Conservation (phyloP, 2,888 invertebrate species). For the Eubasilissa splendida region DNA sequence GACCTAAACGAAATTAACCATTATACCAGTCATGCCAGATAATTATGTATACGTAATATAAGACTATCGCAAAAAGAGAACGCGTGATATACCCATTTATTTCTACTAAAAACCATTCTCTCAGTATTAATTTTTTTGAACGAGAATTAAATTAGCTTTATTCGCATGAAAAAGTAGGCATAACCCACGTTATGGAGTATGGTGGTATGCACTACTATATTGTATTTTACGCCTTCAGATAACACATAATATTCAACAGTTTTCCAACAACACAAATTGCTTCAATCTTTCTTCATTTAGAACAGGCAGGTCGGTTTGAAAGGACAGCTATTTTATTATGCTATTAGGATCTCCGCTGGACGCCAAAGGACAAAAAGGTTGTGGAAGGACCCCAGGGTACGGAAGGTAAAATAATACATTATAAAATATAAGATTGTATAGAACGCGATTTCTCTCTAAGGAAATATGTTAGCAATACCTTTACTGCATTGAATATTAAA, state of each 20-base stretch:
- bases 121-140: too few species aligned
- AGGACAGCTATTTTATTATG: constrained; percentile 57
- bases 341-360: constrained; percentile 49
- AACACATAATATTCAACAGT: constrained; percentile 51
- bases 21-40: too few species aligned
- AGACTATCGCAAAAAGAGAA: too few species aligned
- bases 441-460: constrained; percentile 12
- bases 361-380: constrained; percentile 26
- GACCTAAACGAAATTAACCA: too few species aligned
- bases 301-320: constrained; percentile 28
- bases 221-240: not conserved
- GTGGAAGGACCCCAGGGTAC: constrained; percentile 6
- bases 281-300: constrained; percentile 56
- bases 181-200: too few species aligned
- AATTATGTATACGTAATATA: too few species aligned
- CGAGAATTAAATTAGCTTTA: too few species aligned
- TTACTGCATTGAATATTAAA: not conserved
- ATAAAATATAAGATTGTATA: constrained; percentile 15
- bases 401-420: constrained; percentile 30
- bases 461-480: not conserved
- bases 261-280: constrained; percentile 47
- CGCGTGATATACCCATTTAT: too few species aligned
- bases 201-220: too few species aligned
- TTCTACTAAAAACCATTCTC: too few species aligned
- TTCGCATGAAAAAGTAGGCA: too few species aligned